Percentiles rank a stretch among this genome's conserved stretches.
Evolutionary conservation across 2,113 vertebrate genomes (phyloP).

Genomic region (Callipepla californica): DNA sequence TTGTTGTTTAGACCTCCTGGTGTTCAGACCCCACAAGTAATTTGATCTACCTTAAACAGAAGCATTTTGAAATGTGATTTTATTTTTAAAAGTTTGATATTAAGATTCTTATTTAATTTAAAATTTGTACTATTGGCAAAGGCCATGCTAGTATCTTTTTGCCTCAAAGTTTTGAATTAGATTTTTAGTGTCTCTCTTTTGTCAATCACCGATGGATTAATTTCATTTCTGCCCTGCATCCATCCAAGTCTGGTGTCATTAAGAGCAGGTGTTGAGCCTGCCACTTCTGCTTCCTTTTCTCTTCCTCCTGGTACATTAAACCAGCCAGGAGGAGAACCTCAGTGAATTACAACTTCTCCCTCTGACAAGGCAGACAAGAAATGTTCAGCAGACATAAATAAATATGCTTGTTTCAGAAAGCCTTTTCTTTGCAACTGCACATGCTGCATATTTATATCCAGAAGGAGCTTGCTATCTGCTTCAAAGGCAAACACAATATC

Average conservation of each 20-base stretch:
- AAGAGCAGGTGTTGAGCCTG: not conserved
- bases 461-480: not conserved
- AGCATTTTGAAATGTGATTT: constrained; percentile 51
- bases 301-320: not conserved
- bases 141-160: not conserved
- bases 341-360: not conserved
- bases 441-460: not conserved
- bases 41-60: constrained; percentile 50
- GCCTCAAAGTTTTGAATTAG: not conserved
- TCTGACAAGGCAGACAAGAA: not conserved
- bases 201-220: constrained; percentile 27
- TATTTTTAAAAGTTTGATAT: constrained; percentile 2
- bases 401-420: not conserved
- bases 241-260: not conserved
- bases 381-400: not conserved
- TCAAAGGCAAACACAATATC: not conserved
- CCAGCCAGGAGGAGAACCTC: not conserved
- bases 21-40: constrained; percentile 47
- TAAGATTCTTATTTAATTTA: constrained; percentile 59
- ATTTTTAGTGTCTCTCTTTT: not conserved
- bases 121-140: constrained; percentile 28
- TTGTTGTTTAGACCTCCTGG: constrained; percentile 24
- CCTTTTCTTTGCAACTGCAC: not conserved
- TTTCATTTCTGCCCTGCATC: not conserved
- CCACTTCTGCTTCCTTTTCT: not conserved